phyloP scores from a whole-genome alignment of 2,113 vertebrate genomes.

The human region DNA sequence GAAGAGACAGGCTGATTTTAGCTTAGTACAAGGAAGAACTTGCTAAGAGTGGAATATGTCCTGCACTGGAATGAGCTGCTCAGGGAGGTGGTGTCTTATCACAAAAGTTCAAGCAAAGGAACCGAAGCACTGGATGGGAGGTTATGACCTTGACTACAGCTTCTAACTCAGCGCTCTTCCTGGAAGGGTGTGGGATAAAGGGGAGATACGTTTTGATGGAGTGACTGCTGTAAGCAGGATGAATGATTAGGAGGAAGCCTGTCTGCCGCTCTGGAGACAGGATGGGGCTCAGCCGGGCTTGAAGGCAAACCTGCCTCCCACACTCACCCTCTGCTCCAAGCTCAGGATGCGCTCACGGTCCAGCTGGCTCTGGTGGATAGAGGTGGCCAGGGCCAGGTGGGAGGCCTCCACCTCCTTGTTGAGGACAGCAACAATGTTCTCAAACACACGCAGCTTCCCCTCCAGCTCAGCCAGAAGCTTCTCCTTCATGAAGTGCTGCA shows the following conservation, averaged over 20 bases:
- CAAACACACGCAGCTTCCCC: constrained; percentile 87
- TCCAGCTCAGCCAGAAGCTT: constrained; percentile 86
- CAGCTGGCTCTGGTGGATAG: constrained; percentile 84
- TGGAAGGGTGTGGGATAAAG: neutral
- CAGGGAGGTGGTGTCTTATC: neutral
- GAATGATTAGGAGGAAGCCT: neutral
- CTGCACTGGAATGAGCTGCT: neutral
- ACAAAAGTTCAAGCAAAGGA: neutral
- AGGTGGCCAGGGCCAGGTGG: constrained; percentile 81
- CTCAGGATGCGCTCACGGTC: constrained; percentile 84
- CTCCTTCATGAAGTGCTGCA: constrained; percentile 76
- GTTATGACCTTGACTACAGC: neutral
- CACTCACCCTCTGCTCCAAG: constrained; percentile 86
- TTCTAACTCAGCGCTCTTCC: neutral
- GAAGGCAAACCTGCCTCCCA: neutral
- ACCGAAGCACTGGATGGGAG: neutral
- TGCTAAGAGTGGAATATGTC: neutral
- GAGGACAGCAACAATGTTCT: constrained; percentile 89
- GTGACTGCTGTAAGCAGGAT: neutral
- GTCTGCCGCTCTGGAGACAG: neutral
- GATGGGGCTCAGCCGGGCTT: neutral
- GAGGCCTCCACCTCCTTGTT: constrained; percentile 90
- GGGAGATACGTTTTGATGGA: neutral
- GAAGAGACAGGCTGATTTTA: neutral
- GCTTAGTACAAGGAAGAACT: neutral